phyloP scores from a whole-genome alignment of 2,888 invertebrate genomes.

The Lycia hirtaria region DNA sequence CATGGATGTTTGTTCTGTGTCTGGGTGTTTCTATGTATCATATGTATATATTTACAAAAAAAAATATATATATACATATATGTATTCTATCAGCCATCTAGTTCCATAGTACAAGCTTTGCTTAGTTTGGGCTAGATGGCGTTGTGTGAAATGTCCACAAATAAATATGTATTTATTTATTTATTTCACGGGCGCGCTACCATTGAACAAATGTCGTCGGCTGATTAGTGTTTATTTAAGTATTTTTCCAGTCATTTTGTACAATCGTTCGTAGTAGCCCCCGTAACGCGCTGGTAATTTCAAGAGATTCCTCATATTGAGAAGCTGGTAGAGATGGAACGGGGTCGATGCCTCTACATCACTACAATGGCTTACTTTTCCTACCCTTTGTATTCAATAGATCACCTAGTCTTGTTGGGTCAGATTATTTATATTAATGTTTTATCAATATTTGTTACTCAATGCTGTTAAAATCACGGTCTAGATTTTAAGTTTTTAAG shows the following conservation, averaged over 20 bases:
- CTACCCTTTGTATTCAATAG: neutral
- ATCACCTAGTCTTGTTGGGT: slow-evolving; percentile 6
- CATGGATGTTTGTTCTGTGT: too few relatives aligned
- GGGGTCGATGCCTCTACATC: slow-evolving; percentile 12
- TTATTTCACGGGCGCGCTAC: too few relatives aligned
- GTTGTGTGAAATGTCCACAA: too few relatives aligned
- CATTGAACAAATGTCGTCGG: too few relatives aligned
- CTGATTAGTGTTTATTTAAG: too few relatives aligned
- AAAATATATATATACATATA: too few relatives aligned
- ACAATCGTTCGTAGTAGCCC: neutral
- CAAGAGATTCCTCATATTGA: slow-evolving; percentile 17
- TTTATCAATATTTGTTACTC: neutral
- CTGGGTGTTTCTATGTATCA: too few relatives aligned
- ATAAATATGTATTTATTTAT: too few relatives aligned
- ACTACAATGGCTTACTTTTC: slow-evolving; percentile 10
- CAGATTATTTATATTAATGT: neutral
- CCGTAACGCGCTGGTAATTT: slow-evolving; percentile 14
- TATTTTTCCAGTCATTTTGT: neutral
- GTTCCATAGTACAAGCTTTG: too few relatives aligned
- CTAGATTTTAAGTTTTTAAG: neutral
- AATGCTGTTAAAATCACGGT: neutral
- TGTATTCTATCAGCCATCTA: too few relatives aligned
- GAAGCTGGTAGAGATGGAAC: slow-evolving; percentile 20
- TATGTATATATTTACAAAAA: too few relatives aligned
- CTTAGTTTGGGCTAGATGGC: too few relatives aligned